Base-by-base conservation (phyloP, 2,888 invertebrate species). In the Dasypolia templi region DNA sequence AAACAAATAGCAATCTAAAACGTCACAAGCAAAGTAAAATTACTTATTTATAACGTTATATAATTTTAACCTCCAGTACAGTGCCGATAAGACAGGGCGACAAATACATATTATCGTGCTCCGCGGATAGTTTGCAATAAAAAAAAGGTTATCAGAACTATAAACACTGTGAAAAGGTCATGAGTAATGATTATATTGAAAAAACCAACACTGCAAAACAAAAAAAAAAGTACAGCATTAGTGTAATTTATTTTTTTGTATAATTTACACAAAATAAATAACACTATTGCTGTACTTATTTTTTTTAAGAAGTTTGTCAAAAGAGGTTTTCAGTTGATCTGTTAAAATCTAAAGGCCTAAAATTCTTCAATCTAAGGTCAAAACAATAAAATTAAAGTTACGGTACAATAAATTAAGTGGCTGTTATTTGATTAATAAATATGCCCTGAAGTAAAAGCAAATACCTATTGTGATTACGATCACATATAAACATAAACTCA, bases 121-220 rank as follows among this genome's bases (percentile, higher is more conserved):
- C 64, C 46, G 29, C 55, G 56, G 55, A 71, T 65, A 81, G 70
- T 75, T 67, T 26, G 73, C 56, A 68, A 84, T 81, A 84, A 81
- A 81, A 35, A n/a, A 81, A 84, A 84, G 84, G 81, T 81, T 81
- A 81, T 81, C 81, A 35, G 19, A 7, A n/a, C 53, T 65, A 63
- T 83, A 68, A 83, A 80, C 56, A 70, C 59, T 64, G 49, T 62
- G 46, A 68, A 53, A 71, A 71, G 75, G 64, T 81, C 67, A 58
- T 2, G 22, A 55, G 55, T 64, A 58, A 66, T 49, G 14, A 46
- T 11, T 32, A 22, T 55, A 19, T 58, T 32, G 29, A 66, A 58
- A 70, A 53, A 22, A 56, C 1, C 3, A 56, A 64, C 12, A 29
- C 4, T 7, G 4, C 1, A 58, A 29, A 17, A 0, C n/a, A 12